Conservation (phyloP, 2,888 invertebrate genomes). For the Caenorhabditis doughertyi region DNA sequence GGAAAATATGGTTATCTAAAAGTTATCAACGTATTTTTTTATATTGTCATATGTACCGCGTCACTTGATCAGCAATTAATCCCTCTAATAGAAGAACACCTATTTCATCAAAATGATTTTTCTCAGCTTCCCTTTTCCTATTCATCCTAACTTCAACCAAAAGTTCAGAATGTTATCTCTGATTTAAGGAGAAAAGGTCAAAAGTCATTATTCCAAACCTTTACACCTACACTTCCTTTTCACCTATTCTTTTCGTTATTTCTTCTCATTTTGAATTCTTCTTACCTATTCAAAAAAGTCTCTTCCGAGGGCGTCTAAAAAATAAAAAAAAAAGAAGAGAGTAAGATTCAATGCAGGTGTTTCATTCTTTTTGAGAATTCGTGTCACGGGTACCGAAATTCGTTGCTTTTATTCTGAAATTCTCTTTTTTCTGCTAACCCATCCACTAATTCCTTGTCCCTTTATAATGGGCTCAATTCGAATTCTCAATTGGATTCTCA, state of each 20-base stretch:
- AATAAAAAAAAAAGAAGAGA: not conserved
- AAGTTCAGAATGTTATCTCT: constrained; percentile 29
- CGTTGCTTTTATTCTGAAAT: constrained; percentile 10
- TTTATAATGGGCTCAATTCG: constrained; percentile 22
- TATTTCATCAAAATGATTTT: not conserved
- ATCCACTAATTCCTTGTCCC: constrained; percentile 6
- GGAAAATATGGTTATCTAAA: too few relatives aligned
- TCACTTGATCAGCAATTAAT: too few relatives aligned
- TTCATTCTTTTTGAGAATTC: not conserved
- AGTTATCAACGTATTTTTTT: too few relatives aligned
- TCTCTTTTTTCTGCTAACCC: not conserved
- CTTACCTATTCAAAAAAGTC: not conserved
- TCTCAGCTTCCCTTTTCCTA: not conserved
- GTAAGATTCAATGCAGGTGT: constrained; percentile 5
- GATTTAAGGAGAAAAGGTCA: constrained; percentile 27
- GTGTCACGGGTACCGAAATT: not conserved
- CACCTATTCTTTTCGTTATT: constrained; percentile 21
- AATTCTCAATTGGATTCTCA: constrained; percentile 23
- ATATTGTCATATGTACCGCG: too few relatives aligned
- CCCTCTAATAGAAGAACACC: too few relatives aligned
- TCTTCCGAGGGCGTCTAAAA: constrained; percentile 21
- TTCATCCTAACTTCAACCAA: too few relatives aligned
- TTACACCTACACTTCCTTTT: constrained; percentile 18
- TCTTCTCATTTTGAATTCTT: constrained; percentile 18
- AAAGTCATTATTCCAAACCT: constrained; percentile 29